Evolutionary conservation across 1,140 invertebrate species (phyloP).

Genomic region (Melipona quadrifasciata): DNA sequence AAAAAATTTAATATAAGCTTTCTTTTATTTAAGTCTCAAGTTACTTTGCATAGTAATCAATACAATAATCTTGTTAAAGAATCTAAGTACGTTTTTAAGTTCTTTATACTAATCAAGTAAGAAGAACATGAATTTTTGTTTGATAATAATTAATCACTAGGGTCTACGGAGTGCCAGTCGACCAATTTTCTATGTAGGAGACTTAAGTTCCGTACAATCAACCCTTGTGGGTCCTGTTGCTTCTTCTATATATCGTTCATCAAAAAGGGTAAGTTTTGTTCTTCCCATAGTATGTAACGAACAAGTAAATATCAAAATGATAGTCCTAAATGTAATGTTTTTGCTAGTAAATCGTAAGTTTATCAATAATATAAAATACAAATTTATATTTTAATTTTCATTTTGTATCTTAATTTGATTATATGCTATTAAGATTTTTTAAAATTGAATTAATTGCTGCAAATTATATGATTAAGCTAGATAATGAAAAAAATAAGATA

Average conservation of each 20-base stretch:
- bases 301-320: not conserved
- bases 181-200: slow-evolving; percentile 80
- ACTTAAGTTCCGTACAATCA: slow-evolving; percentile 72
- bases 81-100: not conserved
- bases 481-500: not conserved
- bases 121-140: not conserved
- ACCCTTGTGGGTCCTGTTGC: slow-evolving; percentile 72
- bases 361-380: not conserved
- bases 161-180: slow-evolving; percentile 78
- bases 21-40: not conserved
- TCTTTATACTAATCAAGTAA: not conserved
- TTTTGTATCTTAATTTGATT: not conserved
- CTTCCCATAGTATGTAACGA: not conserved
- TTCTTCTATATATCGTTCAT: slow-evolving; percentile 76
- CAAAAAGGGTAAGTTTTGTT: slow-evolving; percentile 75
- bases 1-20: not conserved
- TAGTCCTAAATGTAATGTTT: no score
- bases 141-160: slow-evolving; percentile 55
- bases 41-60: not conserved
- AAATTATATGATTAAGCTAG: not conserved
- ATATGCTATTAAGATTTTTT: not conserved
- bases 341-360: not conserved
- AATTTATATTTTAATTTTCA: not conserved
- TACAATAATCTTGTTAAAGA: not conserved
- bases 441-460: not conserved